phyloP scores from a whole-genome alignment of 2,888 invertebrate species.

The Cephus spinipes region DNA sequence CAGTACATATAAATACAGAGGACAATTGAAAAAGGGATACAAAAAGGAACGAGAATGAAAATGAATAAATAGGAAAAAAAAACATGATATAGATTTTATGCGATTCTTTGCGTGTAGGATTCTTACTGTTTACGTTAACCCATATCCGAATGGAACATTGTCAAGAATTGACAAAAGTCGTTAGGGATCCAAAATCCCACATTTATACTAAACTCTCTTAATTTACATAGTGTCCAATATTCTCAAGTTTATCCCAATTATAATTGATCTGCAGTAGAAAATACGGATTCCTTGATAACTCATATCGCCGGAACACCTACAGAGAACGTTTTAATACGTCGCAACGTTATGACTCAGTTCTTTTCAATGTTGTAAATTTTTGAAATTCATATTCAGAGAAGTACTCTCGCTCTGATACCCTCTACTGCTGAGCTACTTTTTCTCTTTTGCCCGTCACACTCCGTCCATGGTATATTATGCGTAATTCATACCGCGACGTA shows the following conservation, averaged over 20 bases:
- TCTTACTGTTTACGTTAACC: background rate
- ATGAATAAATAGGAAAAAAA: background rate
- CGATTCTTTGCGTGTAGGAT: background rate
- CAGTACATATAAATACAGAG: background rate
- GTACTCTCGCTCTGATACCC: background rate
- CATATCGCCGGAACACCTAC: background rate
- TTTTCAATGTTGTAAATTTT: background rate
- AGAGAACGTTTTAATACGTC: background rate
- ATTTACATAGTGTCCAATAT: background rate
- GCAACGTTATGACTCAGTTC: background rate
- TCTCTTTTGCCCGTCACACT: background rate
- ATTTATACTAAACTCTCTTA: background rate
- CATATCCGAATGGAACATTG: background rate
- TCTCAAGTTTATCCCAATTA: background rate
- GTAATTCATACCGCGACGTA: conserved; percentile 61
- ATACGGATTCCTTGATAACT: background rate
- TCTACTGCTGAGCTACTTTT: no score
- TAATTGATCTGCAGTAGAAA: background rate
- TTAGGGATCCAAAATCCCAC: background rate
- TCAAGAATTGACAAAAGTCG: background rate
- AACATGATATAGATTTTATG: background rate
- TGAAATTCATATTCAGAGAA: background rate
- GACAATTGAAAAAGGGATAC: background rate
- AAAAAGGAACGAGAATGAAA: background rate
- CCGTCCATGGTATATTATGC: conserved; percentile 48